These are phyloP conservation scores for Pogonomyrmex barbatus DNA, from an alignment of 1,140 invertebrate species.

Conservation along the genomic window DNA sequence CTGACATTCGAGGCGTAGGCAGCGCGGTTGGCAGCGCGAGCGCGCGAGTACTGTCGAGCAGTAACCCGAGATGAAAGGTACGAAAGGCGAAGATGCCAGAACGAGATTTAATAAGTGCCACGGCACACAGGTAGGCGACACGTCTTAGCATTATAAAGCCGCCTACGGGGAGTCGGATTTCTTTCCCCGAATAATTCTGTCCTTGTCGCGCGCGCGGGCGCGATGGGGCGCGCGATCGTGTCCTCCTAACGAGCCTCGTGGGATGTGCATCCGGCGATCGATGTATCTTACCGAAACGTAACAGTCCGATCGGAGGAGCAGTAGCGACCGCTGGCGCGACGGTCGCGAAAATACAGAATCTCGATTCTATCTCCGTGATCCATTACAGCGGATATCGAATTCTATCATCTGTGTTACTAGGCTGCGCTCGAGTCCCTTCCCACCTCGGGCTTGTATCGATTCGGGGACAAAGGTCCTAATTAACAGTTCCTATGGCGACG, in stretches of 20 bases:
- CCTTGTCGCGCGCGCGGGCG: background rate
- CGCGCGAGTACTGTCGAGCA: slow-evolving; percentile 41
- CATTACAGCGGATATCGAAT: slow-evolving; percentile 42
- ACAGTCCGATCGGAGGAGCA: background rate
- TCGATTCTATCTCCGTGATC: slow-evolving; percentile 52
- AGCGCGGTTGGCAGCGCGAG: slow-evolving; percentile 43
- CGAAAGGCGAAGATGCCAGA: slow-evolving; percentile 73
- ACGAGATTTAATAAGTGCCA: slow-evolving; percentile 80
- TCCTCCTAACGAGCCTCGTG: slow-evolving; percentile 68
- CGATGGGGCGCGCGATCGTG: background rate
- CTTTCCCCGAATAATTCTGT: slow-evolving; percentile 69
- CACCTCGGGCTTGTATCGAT: slow-evolving; percentile 40
- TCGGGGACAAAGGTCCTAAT: slow-evolving; percentile 51
- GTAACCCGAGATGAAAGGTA: slow-evolving; percentile 74
- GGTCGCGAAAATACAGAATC: slow-evolving; percentile 48
- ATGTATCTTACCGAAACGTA: slow-evolving; percentile 52
- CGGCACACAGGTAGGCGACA: slow-evolving; percentile 73
- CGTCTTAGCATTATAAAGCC: slow-evolving; percentile 78
- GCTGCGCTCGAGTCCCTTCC: slow-evolving; percentile 16
- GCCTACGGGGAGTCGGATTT: slow-evolving; percentile 77
- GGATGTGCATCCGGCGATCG: slow-evolving; percentile 61
- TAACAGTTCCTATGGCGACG: slow-evolving; percentile 37
- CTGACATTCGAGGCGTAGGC: slow-evolving; percentile 64
- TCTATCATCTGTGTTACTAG: slow-evolving; percentile 54
- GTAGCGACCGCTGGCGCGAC: background rate